Evolutionary conservation across 2,113 vertebrate species (phyloP).

Genomic region (Bufo bufo): DNA sequence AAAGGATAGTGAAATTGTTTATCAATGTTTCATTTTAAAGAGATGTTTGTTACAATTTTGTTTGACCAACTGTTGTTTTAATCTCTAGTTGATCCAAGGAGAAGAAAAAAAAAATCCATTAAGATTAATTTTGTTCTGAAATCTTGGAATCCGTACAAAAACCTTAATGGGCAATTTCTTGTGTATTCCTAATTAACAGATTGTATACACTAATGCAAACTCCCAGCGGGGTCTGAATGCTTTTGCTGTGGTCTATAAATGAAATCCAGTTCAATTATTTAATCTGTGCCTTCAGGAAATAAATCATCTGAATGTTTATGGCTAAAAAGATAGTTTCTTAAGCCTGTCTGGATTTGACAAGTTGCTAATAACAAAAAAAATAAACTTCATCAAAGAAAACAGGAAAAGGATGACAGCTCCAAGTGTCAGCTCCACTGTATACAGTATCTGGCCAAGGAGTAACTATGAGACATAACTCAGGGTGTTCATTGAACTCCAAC

Average conservation of each 20-base stretch:
- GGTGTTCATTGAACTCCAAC: too few relatives aligned
- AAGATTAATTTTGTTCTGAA: conserved; percentile 65
- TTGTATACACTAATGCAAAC: conserved; percentile 62
- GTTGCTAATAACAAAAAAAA: conserved; percentile 34
- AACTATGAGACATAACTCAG: too few relatives aligned
- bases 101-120: conserved; percentile 59
- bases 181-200: conserved; percentile 65
- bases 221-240: conserved; percentile 58
- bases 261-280: conserved; percentile 48
- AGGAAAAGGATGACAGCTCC: neutral
- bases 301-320: conserved; percentile 43
- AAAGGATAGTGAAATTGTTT: conserved; percentile 51
- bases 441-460: too few relatives aligned
- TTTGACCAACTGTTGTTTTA: conserved; percentile 59
- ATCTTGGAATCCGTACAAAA: conserved; percentile 62
- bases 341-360: conserved; percentile 33
- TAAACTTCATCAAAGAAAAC: neutral
- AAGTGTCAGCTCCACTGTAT: neutral
- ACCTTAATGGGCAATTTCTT: conserved; percentile 58
- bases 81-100: conserved; percentile 53
- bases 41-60: conserved; percentile 39
- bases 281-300: conserved; percentile 54
- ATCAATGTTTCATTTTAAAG: conserved; percentile 51
- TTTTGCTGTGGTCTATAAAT: conserved; percentile 56
- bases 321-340: conserved; percentile 39